Conservation (phyloP, 2,888 invertebrate species). For the Ypsolopha sequella region DNA sequence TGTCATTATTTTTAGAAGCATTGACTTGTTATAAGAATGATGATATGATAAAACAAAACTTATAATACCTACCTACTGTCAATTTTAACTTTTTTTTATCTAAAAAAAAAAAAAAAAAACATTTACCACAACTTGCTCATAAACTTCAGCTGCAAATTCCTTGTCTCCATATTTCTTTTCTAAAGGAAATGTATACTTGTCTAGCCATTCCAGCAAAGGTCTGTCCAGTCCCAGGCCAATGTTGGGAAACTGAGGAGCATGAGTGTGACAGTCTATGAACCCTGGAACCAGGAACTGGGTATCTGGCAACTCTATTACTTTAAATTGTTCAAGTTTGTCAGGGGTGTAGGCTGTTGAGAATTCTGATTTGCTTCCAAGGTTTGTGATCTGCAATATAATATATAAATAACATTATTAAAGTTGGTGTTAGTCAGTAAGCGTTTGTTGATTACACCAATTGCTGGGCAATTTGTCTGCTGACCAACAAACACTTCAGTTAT, state of each 20-base stretch:
- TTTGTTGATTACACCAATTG: too few species aligned
- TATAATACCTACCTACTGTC: too few species aligned
- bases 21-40: neutral
- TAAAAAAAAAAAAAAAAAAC: slow-evolving; percentile 10
- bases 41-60: neutral
- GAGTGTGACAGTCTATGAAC: slow-evolving; percentile 90
- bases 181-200: slow-evolving; percentile 86
- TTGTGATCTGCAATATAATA: slow-evolving; percentile 31
- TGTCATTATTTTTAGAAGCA: neutral
- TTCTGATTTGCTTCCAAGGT: slow-evolving; percentile 26
- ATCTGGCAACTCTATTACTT: slow-evolving; percentile 22
- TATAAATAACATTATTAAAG: too few species aligned
- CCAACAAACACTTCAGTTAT: too few species aligned
- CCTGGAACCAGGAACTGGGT: slow-evolving; percentile 87
- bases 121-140: slow-evolving; percentile 85
- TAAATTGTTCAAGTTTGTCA: slow-evolving; percentile 22
- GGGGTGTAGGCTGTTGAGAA: slow-evolving; percentile 20
- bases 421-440: too few species aligned
- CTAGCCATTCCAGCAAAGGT: slow-evolving; percentile 86
- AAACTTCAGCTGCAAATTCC: slow-evolving; percentile 78
- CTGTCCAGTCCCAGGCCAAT: slow-evolving; percentile 85
- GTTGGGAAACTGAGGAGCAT: slow-evolving; percentile 92
- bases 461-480: too few species aligned
- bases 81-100: neutral
- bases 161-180: slow-evolving; percentile 79